Evolutionary conservation across 2,113 vertebrate genomes (phyloP).

Genomic region (Brachirus orientalis): DNA sequence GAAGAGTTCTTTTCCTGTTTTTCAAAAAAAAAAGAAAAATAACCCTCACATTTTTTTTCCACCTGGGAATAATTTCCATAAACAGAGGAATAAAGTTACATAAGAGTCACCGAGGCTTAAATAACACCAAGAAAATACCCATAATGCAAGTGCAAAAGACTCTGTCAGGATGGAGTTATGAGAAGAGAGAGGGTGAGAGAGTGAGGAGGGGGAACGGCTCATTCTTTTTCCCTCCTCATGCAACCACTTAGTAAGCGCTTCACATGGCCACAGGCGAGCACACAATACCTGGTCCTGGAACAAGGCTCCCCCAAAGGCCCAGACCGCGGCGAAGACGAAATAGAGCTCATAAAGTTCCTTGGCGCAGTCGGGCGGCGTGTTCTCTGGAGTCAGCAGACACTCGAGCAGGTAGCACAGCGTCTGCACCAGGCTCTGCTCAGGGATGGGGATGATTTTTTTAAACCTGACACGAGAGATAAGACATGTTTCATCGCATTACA

Average conservation of each 20-base stretch:
- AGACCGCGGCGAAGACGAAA: slow-evolving; percentile 93
- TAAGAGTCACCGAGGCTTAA: slow-evolving; percentile 37
- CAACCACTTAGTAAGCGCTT: slow-evolving; percentile 25
- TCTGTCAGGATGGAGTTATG: slow-evolving; percentile 12
- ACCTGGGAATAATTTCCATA: slow-evolving; percentile 46
- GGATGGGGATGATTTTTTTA: slow-evolving; percentile 93
- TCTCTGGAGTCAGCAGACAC: slow-evolving; percentile 89
- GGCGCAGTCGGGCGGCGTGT: slow-evolving; percentile 87
- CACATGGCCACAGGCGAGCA: neutral
- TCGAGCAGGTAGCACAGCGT: slow-evolving; percentile 93
- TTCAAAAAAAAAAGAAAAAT: too few relatives aligned
- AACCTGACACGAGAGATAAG: slow-evolving; percentile 80
- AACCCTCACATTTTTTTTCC: slow-evolving; percentile 32
- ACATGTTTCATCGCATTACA: too few relatives aligned
- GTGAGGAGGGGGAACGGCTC: too few relatives aligned
- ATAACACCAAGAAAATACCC: slow-evolving; percentile 27
- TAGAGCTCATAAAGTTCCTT: slow-evolving; percentile 95
- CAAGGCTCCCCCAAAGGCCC: slow-evolving; percentile 94
- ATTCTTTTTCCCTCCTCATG: too few relatives aligned
- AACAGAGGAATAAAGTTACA: slow-evolving; percentile 47
- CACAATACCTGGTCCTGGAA: slow-evolving; percentile 92
- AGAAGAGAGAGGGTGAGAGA: neutral
- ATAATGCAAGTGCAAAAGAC: slow-evolving; percentile 20
- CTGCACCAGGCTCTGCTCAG: slow-evolving; percentile 94
- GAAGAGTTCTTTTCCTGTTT: too few relatives aligned